Base-by-base conservation (phyloP, 2,113 vertebrate species). In the Dicaeum eximium region DNA sequence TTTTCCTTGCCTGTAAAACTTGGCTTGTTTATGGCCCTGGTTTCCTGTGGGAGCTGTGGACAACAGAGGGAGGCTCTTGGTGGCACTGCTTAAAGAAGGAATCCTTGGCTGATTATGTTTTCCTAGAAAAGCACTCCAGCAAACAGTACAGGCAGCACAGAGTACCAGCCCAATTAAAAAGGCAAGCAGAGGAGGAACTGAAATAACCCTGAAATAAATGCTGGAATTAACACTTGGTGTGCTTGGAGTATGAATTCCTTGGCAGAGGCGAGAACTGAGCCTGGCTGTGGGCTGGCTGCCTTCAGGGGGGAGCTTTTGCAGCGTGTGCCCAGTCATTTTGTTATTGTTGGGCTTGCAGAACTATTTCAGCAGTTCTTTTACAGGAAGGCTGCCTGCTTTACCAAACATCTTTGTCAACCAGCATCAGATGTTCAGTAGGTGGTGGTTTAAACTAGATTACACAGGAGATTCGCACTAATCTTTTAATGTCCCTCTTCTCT, bases 371-470 rank as follows among this genome's bases (percentile, higher is more conserved):
- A 71, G 74, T 40, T 82, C 77, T 91, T 80, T 75, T 69, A 44
- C 45, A 62, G 33, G 24, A 50, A 88, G 69, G 35, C 82, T 77
- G 13, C 73, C 31, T 1, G 6, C 70, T 83, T 93, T 80, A 91
- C 81, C 91, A 75, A 90, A 61, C 88, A 75, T 42, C 89, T 93
- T 95, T 92, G 88, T 94, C 94, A 90, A 80, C 57, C 10, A 18
- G 56, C 86, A 89, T 94, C 78, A 87, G 80, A 67, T 85, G 88
- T 92, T 92, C 80, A 53, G 94, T 93, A 92, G 93, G 92, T 94
- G 92, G 92, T 96, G 73, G 83, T 92, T 96, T 94, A 95, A 96
- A 96, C 88, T 95, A 89, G 95, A 96, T 97, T 95, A 95, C 94
- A 88, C 82, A 70, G 92, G 95, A 93, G 94, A 96, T 83, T 94